Evolutionary conservation across 2,113 vertebrate genomes (phyloP).

Genomic region (Uropsilus gracilis): DNA sequence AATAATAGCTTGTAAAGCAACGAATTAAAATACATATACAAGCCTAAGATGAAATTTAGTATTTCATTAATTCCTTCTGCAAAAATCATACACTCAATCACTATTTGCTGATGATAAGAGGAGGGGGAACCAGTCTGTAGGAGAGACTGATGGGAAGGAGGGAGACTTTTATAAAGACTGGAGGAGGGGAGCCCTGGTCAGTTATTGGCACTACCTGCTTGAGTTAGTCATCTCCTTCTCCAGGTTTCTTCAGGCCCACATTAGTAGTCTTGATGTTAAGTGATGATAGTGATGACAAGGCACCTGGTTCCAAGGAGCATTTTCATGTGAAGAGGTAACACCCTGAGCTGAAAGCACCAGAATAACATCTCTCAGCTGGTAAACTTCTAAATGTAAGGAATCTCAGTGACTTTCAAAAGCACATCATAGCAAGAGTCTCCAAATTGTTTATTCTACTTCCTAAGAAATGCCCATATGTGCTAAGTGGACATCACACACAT

Average conservation of each 20-base stretch:
- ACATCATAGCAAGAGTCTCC: not conserved
- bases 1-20: constrained; percentile 28
- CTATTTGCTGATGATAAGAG: constrained; percentile 17
- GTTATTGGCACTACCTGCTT: not conserved
- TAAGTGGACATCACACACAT: not conserved
- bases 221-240: not conserved
- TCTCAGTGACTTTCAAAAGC: not conserved
- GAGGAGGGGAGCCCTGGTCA: not conserved
- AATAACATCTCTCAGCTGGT: not conserved
- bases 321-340: not conserved
- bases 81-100: constrained; percentile 47
- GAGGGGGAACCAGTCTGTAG: not conserved
- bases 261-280: not conserved
- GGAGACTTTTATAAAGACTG: not conserved
- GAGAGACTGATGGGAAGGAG: not conserved
- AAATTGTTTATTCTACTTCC: not conserved
- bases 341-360: not conserved
- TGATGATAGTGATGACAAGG: not conserved
- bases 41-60: constrained; percentile 50
- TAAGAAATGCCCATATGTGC: not conserved
- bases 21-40: constrained; percentile 57
- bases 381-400: not conserved
- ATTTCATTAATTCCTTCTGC: constrained; percentile 63
- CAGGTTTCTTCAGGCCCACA: not conserved
- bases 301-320: not conserved